Evolutionary conservation across 2,888 invertebrate genomes (phyloP).

Genomic region (Orthosia incerta): DNA sequence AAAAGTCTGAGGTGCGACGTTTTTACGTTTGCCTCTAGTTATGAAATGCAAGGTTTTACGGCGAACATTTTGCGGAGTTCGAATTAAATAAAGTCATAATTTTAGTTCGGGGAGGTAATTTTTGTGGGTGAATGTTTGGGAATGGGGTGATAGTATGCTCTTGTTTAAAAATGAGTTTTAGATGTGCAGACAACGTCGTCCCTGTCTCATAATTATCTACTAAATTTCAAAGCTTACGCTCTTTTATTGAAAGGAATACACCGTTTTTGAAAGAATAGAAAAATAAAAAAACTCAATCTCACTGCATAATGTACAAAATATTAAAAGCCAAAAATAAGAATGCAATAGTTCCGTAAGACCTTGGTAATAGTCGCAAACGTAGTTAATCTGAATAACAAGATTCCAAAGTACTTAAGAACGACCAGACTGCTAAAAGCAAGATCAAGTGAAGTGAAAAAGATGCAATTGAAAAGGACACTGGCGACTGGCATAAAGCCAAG

Average conservation of each 20-base stretch:
- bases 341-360: neutral
- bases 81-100: slow-evolving; percentile 5
- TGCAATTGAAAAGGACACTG: slow-evolving; percentile 51
- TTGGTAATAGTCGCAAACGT: slow-evolving; percentile 8
- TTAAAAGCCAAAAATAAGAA: neutral
- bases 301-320: neutral
- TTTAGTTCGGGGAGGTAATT: slow-evolving; percentile 20
- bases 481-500: slow-evolving; percentile 42
- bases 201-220: neutral
- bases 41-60: slow-evolving; percentile 34
- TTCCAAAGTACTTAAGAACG: slow-evolving; percentile 33
- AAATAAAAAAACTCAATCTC: neutral
- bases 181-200: neutral
- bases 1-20: slow-evolving; percentile 21
- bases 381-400: slow-evolving; percentile 49
- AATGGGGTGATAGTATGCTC: neutral
- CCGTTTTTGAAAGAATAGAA: too few relatives aligned
- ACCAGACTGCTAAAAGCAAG: slow-evolving; percentile 43
- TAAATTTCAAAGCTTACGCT: neutral
- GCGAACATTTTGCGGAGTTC: slow-evolving; percentile 10
- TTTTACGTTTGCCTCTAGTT: slow-evolving; percentile 33
- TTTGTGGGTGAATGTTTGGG: neutral
- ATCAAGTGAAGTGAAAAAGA: slow-evolving; percentile 45
- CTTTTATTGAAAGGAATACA: neutral
- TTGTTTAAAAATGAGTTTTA: neutral